Base-by-base conservation (phyloP, 1,140 invertebrate species). In the Micrasema longulum region DNA sequence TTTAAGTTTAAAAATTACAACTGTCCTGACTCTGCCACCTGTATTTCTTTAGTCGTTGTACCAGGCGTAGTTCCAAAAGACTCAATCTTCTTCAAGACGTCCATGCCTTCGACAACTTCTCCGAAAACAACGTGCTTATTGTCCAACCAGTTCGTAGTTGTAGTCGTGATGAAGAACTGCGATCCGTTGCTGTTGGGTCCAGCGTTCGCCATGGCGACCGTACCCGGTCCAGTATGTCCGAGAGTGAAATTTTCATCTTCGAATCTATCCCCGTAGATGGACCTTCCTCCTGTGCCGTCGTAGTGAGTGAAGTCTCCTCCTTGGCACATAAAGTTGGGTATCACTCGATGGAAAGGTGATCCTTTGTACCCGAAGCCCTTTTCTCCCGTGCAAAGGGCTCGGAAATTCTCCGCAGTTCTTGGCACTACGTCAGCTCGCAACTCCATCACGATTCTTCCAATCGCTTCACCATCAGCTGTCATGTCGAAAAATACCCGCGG, bases 41-140 rank as follows among this genome's bases (percentile, higher is more conserved):
- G 80, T 77, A 97, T 90, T 80, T 91, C 91, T 82, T 92, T 93
- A 22, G 82, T 85, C 50, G 95, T 91, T 80, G 93, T 93, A 31
- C 95, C 95, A 78, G 86, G 91, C 75, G 92, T 88, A 38, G 90
- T 89, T 47, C 95, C 95, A 72, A 90, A 82, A 16, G 84, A 83
- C 84, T 95, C 82, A 79, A 91, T 86, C 80, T 90, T 89, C 77
- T 87, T 91, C 0, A 96, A 92, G 71, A 95, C 87, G 78, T 95
- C 92, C 89, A 95, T 89, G 31, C 94, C 94, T 77, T 95, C 93
- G 12, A 92, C 86, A 48, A 96, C 92, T 63, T 85, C 78, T 7
- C 95, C 95, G 84, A 96, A 96, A 1, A 96, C 95, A 36, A 96
- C 94, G 81, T 96, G 95, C 80, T 91, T 91, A 60, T 89, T 89